These are phyloP conservation scores for Coregonus sp. DNA, from an alignment of 2,797 vertebrate genomes.

Conservation along the genomic window DNA sequence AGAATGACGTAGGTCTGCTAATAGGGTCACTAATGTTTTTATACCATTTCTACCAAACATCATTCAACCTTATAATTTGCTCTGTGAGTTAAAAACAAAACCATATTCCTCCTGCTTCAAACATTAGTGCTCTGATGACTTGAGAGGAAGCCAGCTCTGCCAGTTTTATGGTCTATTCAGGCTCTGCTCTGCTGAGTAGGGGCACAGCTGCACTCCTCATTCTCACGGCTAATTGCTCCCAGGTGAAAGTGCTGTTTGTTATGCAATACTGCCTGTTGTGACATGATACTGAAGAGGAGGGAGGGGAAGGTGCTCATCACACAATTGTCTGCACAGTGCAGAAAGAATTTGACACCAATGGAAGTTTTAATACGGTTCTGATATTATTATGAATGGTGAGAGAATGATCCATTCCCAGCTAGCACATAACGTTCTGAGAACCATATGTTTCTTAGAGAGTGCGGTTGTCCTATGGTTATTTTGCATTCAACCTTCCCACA, in stretches of 20 bases:
- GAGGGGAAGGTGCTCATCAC: conserved; percentile 1
- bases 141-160: neutral
- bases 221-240: neutral
- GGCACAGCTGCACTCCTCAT: neutral
- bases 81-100: neutral
- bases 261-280: neutral
- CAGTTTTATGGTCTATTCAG: neutral
- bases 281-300: neutral
- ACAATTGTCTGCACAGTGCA: neutral
- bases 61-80: neutral
- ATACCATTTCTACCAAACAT: neutral
- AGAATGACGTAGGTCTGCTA: neutral
- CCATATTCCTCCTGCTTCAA: neutral
- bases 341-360: neutral
- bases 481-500: too few relatives aligned
- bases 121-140: neutral
- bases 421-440: neutral
- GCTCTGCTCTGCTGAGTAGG: neutral
- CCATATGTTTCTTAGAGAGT: too few relatives aligned
- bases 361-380: neutral
- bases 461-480: too few relatives aligned
- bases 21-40: neutral
- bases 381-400: neutral
- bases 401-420: neutral
- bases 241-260: conserved; percentile 3